Evolutionary conservation across 2,888 invertebrate genomes (phyloP).

Genomic region (Spodoptera picta): DNA sequence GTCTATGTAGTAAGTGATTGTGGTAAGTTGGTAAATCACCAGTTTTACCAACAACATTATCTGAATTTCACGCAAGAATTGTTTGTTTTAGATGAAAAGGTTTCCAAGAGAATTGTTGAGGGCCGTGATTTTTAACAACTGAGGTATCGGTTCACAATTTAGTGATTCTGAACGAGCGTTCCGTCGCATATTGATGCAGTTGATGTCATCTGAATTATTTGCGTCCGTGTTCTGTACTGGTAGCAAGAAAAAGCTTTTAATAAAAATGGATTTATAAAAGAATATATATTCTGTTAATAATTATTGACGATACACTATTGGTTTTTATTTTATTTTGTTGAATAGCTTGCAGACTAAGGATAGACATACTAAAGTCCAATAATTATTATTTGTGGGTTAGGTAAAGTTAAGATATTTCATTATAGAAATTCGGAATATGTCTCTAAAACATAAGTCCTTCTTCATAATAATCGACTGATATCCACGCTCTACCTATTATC

Average conservation of each 20-base stretch:
- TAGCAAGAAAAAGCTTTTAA: constrained; percentile 7
- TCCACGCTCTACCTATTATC: too few species aligned
- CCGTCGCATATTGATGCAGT: constrained; percentile 65
- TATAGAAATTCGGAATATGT: too few species aligned
- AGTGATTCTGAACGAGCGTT: constrained; percentile 57
- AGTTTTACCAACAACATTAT: constrained; percentile 74
- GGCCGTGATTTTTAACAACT: constrained; percentile 84
- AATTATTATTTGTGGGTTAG: too few species aligned
- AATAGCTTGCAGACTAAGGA: too few species aligned
- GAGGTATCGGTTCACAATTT: constrained; percentile 68
- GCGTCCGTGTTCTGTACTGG: constrained; percentile 31
- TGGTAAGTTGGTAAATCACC: constrained; percentile 46
- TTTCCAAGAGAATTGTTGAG: constrained; percentile 67
- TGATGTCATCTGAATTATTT: constrained; percentile 41
- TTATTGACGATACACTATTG: too few species aligned
- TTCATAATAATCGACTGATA: too few species aligned
- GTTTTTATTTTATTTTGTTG: too few species aligned
- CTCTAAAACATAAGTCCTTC: too few species aligned
- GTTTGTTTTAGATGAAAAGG: constrained; percentile 79
- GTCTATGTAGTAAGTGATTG: background rate
- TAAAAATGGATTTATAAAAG: too few species aligned
- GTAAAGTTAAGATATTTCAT: too few species aligned
- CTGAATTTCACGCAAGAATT: constrained; percentile 82
- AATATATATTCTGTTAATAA: too few species aligned
- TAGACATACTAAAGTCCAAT: too few species aligned